Conservation (phyloP, 2,888 invertebrate species). For the Archips xylosteana region DNA sequence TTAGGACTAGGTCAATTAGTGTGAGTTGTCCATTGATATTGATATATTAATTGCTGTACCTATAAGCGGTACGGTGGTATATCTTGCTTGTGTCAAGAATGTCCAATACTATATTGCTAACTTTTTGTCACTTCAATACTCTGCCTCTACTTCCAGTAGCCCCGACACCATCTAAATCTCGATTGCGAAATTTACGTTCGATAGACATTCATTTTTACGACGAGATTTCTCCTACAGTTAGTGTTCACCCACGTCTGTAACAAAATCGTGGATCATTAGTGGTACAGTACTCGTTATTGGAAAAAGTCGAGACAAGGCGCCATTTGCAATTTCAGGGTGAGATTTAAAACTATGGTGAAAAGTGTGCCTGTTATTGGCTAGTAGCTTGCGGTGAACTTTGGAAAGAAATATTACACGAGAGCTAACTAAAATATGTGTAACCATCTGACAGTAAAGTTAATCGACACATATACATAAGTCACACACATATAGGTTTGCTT, state of each 20-base stretch:
- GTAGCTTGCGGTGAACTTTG: conserved; percentile 16
- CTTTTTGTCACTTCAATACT: too few species aligned
- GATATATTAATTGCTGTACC: too few species aligned
- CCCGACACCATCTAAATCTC: neutral
- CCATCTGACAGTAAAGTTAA: neutral
- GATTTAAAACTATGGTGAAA: conserved; percentile 39
- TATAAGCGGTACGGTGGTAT: too few species aligned
- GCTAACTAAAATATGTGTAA: neutral
- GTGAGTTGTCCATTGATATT: too few species aligned
- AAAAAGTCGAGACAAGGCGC: conserved; percentile 52
- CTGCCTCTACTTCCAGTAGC: too few species aligned
- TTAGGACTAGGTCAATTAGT: too few species aligned
- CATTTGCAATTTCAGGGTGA: conserved; percentile 45
- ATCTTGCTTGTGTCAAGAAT: too few species aligned
- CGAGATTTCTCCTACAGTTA: neutral
- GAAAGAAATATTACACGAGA: conserved; percentile 6
- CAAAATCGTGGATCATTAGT: conserved; percentile 43
- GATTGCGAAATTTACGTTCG: neutral
- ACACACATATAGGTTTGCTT: too few species aligned
- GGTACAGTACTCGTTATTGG: conserved; percentile 50
- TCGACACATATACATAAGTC: neutral
- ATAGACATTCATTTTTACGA: neutral
- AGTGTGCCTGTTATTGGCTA: conserved; percentile 11
- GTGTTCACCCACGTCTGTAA: conserved; percentile 5
- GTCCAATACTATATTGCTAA: too few species aligned